Base-by-base conservation (phyloP, 2,797 vertebrate genomes). In the Acanthis flammea region DNA sequence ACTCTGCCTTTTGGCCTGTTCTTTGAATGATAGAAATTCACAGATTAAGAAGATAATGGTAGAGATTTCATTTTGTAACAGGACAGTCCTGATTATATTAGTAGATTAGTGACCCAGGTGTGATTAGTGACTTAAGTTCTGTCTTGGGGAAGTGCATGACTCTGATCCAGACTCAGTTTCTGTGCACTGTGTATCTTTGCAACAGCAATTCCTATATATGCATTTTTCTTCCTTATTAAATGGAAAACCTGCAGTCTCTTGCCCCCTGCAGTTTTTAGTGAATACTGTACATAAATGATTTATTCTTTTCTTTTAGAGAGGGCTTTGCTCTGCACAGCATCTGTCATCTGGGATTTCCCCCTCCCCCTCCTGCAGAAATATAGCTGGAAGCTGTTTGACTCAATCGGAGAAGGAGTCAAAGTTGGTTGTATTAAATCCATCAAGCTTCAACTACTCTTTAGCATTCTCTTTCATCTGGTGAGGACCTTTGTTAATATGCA, bases 381-480 rank as follows among this genome's bases (percentile, higher is more conserved):
- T 90, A 83, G 73, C 92, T 96, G 42, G 85, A 84, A 96, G 72
- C 63, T 68, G 35, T 75, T 91, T 93, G 63, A 93, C 77, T 95
- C 92, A 87, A 82, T 94, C 73, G 60, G 78, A 76, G n/a, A 89
- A 88, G 8, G 55, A 86, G 17, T 86, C 62, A 24, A 54, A 86
- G 68, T 90, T 73, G 22, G 55, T 76, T 95, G 89, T 94, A 82
- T 86, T 93, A 95, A 96, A 78, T 78, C 67, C 77, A 93, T 90
- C 61, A 87, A 94, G 62, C 84, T 86, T 91, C 61, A 1, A 61
- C 60, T 80, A 24, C 80, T 78, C 86, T 95, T 96, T 90, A 95
- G 73, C 76, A 94, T 96, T 90, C 94, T 81, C 78, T 96, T 97
- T 97, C 79, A 78, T 95, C 71, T 95, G 74, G 24, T 50, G 71